Percentiles rank a stretch among this genome's conserved stretches.
Evolutionary conservation across 2,113 vertebrate genomes (phyloP).

Genomic region (Nymphicus hollandicus): DNA sequence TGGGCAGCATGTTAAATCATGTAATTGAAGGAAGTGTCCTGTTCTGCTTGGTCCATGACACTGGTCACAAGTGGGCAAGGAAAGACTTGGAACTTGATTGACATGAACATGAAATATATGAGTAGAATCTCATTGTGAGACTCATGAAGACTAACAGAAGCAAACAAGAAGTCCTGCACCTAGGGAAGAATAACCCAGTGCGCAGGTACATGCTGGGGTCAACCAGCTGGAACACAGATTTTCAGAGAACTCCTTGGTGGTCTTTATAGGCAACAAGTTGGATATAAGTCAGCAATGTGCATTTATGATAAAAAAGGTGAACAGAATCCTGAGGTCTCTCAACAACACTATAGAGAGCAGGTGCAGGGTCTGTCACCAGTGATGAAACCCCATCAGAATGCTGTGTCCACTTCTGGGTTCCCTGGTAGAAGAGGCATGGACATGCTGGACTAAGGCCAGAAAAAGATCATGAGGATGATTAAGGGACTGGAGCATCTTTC

Average conservation of each 20-base stretch:
- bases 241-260: not conserved
- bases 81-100: not conserved
- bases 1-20: too few relatives aligned
- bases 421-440: not conserved
- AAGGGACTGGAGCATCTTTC: not conserved
- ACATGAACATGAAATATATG: not conserved
- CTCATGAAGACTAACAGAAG: not conserved
- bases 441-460: not conserved
- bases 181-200: not conserved
- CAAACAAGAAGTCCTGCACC: not conserved
- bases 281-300: rapidly evolving
- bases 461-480: not conserved
- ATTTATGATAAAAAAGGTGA: not conserved
- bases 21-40: not conserved
- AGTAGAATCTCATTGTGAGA: not conserved
- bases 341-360: not conserved
- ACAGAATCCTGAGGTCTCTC: not conserved
- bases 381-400: not conserved
- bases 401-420: not conserved
- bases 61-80: not conserved
- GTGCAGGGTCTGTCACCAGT: not conserved
- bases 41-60: not conserved
- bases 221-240: not conserved
- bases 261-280: not conserved
- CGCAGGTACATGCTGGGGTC: not conserved